Percentiles rank a stretch among this genome's conserved stretches.
phyloP scores from a whole-genome alignment of 2,113 vertebrate species.

The Xyrauchen texanus region DNA sequence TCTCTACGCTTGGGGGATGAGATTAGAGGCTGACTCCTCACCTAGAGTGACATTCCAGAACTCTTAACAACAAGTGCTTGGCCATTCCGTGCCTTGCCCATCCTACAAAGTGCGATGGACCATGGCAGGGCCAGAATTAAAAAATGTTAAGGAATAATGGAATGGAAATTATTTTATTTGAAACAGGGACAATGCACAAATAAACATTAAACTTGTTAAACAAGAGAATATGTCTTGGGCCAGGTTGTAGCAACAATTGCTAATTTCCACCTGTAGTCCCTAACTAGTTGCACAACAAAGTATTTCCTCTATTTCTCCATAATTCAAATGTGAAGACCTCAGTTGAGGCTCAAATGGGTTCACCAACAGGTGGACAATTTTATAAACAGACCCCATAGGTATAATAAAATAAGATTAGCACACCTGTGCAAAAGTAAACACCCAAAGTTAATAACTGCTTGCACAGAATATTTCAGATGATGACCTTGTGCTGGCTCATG shows the following conservation, averaged over 20 bases:
- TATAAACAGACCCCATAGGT: not conserved
- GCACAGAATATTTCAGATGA: no score
- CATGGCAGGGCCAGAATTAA: not conserved
- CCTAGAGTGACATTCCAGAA: conserved; percentile 61
- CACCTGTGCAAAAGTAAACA: not conserved
- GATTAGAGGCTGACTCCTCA: conserved; percentile 65
- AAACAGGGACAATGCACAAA: no score
- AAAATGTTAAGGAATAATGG: not conserved
- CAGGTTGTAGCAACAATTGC: no score
- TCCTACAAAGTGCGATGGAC: not conserved
- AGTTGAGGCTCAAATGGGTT: not conserved
- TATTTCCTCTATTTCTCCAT: no score
- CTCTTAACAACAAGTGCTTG: conserved; percentile 69
- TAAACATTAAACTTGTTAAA: no score
- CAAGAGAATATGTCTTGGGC: no score
- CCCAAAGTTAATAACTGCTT: not conserved
- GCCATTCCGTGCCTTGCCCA: not conserved
- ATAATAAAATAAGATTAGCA: not conserved
- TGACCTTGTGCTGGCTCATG: not conserved
- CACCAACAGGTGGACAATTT: not conserved
- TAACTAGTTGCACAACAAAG: no score
- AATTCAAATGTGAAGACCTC: not conserved
- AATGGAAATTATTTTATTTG: no score
- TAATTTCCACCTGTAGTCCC: no score
- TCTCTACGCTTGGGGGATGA: conserved; percentile 59